Percentiles rank a stretch among this genome's conserved stretches.
Evolutionary conservation across 2,113 vertebrate species (phyloP).

Genomic region (Mobula hypostoma): DNA sequence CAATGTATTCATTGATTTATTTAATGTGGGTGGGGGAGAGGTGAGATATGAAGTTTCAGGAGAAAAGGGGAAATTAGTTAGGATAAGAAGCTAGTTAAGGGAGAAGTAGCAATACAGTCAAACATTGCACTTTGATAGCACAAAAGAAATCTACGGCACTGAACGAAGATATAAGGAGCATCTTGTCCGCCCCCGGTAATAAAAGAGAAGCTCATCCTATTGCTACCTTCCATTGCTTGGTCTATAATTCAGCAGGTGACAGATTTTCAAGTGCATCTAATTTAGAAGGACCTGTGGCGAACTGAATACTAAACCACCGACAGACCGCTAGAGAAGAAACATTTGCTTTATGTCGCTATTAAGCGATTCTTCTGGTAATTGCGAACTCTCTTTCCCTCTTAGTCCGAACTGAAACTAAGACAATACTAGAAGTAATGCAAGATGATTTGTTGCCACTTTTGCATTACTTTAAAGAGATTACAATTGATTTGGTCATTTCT

Average conservation of each 20-base stretch:
- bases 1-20: not conserved
- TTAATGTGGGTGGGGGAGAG: not conserved
- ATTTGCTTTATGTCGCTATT: not conserved
- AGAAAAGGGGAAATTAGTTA: not conserved
- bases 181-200: no score
- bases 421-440: not conserved
- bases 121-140: not conserved
- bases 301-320: not conserved
- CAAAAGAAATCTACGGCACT: not conserved
- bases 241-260: no score
- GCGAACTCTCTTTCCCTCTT: not conserved
- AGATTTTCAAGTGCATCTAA: not conserved
- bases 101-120: not conserved
- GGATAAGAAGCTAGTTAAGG: not conserved
- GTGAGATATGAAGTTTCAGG: not conserved
- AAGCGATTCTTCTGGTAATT: not conserved
- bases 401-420: not conserved
- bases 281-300: not conserved
- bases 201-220: no score
- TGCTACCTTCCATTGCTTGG: no score
- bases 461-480: not conserved
- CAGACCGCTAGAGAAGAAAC: not conserved
- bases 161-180: no score
- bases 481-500: not conserved
- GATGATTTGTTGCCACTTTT: not conserved